Percentiles rank a stretch among this genome's conserved stretches.
Conservation (phyloP, 2,888 invertebrate species). For the Dysmachus trigonus region DNA sequence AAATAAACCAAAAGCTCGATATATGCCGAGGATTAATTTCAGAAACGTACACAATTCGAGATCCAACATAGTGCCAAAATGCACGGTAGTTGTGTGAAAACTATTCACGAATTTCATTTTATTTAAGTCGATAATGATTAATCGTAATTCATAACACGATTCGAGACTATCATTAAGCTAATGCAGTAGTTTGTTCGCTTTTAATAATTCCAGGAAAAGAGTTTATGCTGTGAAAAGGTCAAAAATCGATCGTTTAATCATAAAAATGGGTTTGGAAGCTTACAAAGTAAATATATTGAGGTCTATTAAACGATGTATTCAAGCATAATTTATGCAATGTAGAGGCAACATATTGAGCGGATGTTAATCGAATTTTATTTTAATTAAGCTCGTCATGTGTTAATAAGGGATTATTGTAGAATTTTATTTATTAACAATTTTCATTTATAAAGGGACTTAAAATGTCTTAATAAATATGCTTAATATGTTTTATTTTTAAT, state of each 20-base stretch:
- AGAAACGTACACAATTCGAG: not conserved
- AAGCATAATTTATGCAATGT: not conserved
- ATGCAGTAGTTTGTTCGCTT: not conserved
- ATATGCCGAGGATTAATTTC: not conserved
- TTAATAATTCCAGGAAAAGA: not conserved
- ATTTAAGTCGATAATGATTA: not conserved
- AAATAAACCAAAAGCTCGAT: slow-evolving; percentile 12
- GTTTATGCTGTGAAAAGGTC: not conserved
- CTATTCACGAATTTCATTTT: not conserved
- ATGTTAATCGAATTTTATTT: not conserved
- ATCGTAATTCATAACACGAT: not conserved
- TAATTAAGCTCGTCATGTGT: not conserved
- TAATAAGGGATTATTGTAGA: not conserved
- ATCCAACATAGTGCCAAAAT: not conserved
- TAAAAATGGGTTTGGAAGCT: not conserved
- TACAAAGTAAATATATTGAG: not conserved
- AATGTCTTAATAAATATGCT: too few relatives aligned
- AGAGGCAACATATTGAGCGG: not conserved
- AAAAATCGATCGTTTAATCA: not conserved
- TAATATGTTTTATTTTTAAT: too few relatives aligned
- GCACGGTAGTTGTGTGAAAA: not conserved
- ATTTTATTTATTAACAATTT: too few relatives aligned
- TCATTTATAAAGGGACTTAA: too few relatives aligned
- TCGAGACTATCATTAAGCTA: not conserved
- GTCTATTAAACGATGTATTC: not conserved